Conservation (phyloP, 1,140 invertebrate species). For the Drosophila ironensis region DNA sequence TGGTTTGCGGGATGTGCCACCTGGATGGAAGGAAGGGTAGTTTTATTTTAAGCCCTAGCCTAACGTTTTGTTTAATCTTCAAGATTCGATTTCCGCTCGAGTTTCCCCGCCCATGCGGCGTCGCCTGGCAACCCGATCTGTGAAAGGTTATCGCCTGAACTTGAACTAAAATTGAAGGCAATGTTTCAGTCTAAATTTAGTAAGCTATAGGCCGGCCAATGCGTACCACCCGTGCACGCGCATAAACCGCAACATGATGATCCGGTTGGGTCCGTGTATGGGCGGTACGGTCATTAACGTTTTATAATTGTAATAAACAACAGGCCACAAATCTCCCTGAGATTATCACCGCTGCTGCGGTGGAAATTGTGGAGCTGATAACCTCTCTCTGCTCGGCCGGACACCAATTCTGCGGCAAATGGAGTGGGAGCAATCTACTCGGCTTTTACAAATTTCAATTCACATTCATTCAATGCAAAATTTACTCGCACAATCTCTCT, state of each 20-base stretch:
- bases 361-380: slow-evolving; percentile 35
- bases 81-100: slow-evolving; percentile 41
- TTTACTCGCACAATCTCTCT: slow-evolving; percentile 7
- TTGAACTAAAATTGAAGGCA: slow-evolving; percentile 36
- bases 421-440: slow-evolving; percentile 37
- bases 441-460: slow-evolving; percentile 63
- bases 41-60: slow-evolving; percentile 5
- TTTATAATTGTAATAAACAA: slow-evolving; percentile 51
- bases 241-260: slow-evolving; percentile 18
- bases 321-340: slow-evolving; percentile 32
- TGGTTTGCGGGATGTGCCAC: not conserved
- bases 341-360: slow-evolving; percentile 6
- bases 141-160: slow-evolving; percentile 36
- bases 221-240: too few species aligned
- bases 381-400: slow-evolving; percentile 8
- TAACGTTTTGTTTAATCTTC: slow-evolving; percentile 6
- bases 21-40: too few species aligned
- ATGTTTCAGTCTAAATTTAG: slow-evolving; percentile 42
- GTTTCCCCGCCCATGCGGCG: not conserved
- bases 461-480: slow-evolving; percentile 70
- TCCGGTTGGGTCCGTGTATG: not conserved
- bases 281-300: slow-evolving; percentile 34
- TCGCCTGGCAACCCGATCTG: slow-evolving; percentile 20
- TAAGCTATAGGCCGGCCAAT: not conserved
- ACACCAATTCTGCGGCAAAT: slow-evolving; percentile 14